Base-by-base conservation (phyloP, 2,113 vertebrate species). In the Dolichallabes microphthalmus region DNA sequence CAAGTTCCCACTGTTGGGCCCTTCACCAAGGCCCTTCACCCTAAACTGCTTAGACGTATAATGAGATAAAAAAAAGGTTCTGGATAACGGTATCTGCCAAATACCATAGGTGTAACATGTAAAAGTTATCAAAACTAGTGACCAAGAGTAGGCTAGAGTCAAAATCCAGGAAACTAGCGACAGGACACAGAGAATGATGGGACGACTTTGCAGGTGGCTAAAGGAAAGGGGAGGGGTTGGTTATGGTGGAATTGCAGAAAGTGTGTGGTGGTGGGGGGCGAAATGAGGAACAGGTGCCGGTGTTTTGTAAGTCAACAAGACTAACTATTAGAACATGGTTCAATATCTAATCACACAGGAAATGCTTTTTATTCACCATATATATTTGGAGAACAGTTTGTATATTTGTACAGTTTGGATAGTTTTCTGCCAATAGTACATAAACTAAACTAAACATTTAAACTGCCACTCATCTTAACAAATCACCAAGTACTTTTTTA, bases 291-390 rank as follows among this genome's bases (percentile, higher is more conserved):
- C 78, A 80, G 60, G 78, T 63, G 58, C 12, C 20, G 64, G 60
- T 50, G 35, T 22, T 80, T 64, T 45, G 58, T 61, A 50, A 80
- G 58, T 80, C 12, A 80, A n/a, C 78, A 80, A 52, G 58, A 64
- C 20, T 64, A 64, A 80, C 22, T 2, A 8, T 35, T 50, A 39
- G 35, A 80, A 80, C 78, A 27, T 50, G 30, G 30, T 4, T 76
- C n/a, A 76, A 77, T 61, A 60, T 80, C 22, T 50, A 80, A 64
- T 27, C 35, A 80, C 14, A 63, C 58, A 80, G 5, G 53, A 35
- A 17, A 13, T 17, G 53, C 17, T 79, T 60, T 12, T 79, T 60
- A 60, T 60, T 79, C 55, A 13, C 5, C 55, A 39, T 11, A 5
- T 0, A 60, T n/a, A 35, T 58, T 58, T 58, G 53, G 53, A 30